Conservation (phyloP, 2,797 vertebrate genomes). For the Melanogrammus aeglefinus region DNA sequence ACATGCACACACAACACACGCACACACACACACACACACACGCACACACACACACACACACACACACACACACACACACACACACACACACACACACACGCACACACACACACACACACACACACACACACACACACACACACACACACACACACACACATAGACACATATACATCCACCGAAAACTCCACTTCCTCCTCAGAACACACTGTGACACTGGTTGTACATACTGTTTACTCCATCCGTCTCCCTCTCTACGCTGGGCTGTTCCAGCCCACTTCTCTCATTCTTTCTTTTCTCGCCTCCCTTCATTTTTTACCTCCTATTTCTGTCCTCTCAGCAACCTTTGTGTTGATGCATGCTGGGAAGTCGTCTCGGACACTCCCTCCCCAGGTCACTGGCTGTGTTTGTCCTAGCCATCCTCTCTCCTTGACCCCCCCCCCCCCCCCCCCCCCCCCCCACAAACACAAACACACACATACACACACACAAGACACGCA, state of each 20-base stretch:
- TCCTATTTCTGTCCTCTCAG: slow-evolving; percentile 66
- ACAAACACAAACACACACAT: too few species aligned
- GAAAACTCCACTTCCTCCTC: not conserved
- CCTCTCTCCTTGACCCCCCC: too few species aligned
- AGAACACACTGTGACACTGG: slow-evolving; percentile 24
- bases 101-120: slow-evolving; percentile 28
- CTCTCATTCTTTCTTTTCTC: slow-evolving; percentile 2
- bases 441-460: too few species aligned
- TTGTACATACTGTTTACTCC: slow-evolving; percentile 24
- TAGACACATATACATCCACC: slow-evolving; percentile 17
- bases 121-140: not conserved
- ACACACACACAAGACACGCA: too few species aligned
- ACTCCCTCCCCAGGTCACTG: slow-evolving; percentile 22
- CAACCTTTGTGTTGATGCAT: slow-evolving; percentile 66
- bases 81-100: too few species aligned
- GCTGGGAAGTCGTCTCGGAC: slow-evolving; percentile 56
- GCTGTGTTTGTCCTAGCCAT: too few species aligned
- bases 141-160: slow-evolving; percentile 16
- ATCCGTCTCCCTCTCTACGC: not conserved
- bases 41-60: slow-evolving; percentile 24
- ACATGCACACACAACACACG: slow-evolving; percentile 29
- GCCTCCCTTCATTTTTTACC: slow-evolving; percentile 34
- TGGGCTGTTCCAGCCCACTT: slow-evolving; percentile 2
- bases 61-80: not conserved
- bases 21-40: not conserved